These are phyloP conservation scores for Naso thynnoides DNA, from an alignment of 2,797 vertebrate genomes.

Conservation along the genomic window DNA sequence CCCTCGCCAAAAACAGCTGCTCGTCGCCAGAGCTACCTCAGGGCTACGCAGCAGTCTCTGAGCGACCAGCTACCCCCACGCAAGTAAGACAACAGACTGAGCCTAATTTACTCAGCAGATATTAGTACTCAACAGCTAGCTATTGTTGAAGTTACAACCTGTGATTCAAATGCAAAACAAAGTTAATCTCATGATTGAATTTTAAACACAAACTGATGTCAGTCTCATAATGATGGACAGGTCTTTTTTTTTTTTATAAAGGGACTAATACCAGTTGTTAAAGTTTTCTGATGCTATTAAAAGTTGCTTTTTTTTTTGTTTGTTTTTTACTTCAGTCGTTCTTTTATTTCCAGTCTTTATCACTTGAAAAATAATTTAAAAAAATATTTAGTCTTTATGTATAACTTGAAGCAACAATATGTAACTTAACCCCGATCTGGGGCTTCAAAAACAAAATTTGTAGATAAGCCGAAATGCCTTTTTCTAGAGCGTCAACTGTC, in stretches of 20 bases:
- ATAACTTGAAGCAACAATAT: too few species aligned
- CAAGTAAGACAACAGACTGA: slow-evolving; percentile 86
- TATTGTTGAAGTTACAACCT: neutral
- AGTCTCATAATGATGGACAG: neutral
- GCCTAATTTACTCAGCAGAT: slow-evolving; percentile 6
- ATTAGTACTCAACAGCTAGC: neutral
- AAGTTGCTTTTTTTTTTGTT: too few species aligned
- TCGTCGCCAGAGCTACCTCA: slow-evolving; percentile 98
- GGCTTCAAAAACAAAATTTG: too few species aligned
- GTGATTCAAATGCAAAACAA: neutral
- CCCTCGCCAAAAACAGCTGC: slow-evolving; percentile 96
- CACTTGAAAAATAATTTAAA: neutral
- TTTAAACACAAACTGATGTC: neutral
- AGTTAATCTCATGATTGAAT: neutral
- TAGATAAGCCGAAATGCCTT: too few species aligned
- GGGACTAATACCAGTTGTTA: neutral
- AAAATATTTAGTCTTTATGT: neutral
- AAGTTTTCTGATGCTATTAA: slow-evolving; percentile 1
- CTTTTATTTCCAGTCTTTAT: neutral
- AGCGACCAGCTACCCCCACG: slow-evolving; percentile 96
- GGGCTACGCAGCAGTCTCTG: slow-evolving; percentile 98
- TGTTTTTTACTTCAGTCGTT: neutral
- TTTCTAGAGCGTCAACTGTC: too few species aligned
- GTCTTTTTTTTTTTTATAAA: neutral
- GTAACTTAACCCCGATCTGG: too few species aligned